A percentile compares a stretch with the other conserved stretches of the same genome.
Evolutionary conservation across 2,888 invertebrate genomes (phyloP).

Genomic region (Drosophila quasianomalipes): DNA sequence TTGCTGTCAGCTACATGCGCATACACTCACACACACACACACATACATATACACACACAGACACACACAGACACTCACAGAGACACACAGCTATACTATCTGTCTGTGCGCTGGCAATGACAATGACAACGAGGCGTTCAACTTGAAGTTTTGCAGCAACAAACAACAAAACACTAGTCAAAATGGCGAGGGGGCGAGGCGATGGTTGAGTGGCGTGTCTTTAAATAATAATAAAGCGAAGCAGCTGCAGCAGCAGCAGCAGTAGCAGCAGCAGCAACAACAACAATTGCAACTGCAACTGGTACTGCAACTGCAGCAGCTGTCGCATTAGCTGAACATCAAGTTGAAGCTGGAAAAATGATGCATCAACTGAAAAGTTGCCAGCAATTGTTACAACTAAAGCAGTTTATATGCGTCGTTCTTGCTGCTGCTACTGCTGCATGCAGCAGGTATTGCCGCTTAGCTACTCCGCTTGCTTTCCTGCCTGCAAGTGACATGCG

Average conservation of each 20-base stretch:
- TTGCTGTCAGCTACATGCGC: conserved; percentile 27
- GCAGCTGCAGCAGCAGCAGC: neutral
- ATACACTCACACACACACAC: conserved; percentile 7
- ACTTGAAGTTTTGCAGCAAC: conserved; percentile 60
- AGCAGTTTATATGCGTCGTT: conserved; percentile 26
- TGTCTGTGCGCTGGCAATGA: conserved; percentile 56
- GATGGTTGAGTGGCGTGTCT: conserved; percentile 25
- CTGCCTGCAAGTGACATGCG: conserved; percentile 48
- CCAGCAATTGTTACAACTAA: conserved; percentile 26
- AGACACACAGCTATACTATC: neutral
- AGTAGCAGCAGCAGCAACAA: conserved; percentile 2
- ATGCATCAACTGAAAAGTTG: conserved; percentile 60
- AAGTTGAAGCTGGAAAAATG: conserved; percentile 64
- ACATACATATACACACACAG: neutral
- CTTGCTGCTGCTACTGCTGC: conserved; percentile 20
- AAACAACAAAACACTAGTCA: conserved; percentile 32
- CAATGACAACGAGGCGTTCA: conserved; percentile 73
- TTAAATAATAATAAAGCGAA: conserved; percentile 68
- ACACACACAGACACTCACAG: too few species aligned
- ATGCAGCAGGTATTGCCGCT: conserved; percentile 40
- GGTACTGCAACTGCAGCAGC: conserved; percentile 26
- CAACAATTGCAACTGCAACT: conserved; percentile 3
- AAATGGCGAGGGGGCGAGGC: neutral
- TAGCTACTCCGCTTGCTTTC: conserved; percentile 4
- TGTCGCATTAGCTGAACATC: conserved; percentile 63